These are phyloP conservation scores for Menidia beryllina DNA, from an alignment of 2,113 vertebrate genomes.

Conservation along the genomic window DNA sequence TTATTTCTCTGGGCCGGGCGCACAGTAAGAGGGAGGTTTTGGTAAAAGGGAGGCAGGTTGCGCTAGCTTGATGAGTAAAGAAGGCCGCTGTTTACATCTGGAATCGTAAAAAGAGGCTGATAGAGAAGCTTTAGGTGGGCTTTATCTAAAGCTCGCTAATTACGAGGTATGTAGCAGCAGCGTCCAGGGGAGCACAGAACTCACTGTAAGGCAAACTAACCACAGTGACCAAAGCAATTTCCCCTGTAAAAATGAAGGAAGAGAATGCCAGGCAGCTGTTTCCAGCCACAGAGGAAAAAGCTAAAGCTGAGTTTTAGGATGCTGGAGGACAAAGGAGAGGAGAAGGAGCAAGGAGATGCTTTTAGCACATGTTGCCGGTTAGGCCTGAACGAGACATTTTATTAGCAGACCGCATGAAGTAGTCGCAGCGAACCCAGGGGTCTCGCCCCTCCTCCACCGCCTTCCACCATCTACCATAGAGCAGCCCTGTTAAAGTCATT, in stretches of 20 bases:
- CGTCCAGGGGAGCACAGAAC: slow-evolving; percentile 49
- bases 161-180: slow-evolving; percentile 26
- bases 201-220: slow-evolving; percentile 51
- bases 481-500: slow-evolving; percentile 76
- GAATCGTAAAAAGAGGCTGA: slow-evolving; percentile 26
- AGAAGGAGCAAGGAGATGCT: slow-evolving; percentile 43
- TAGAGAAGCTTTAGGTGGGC: slow-evolving; percentile 33
- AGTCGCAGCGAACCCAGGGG: slow-evolving; percentile 65
- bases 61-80: slow-evolving; percentile 34
- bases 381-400: slow-evolving; percentile 64
- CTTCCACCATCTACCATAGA: slow-evolving; percentile 53
- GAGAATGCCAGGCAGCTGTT: slow-evolving; percentile 68
- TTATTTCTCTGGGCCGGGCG: slow-evolving; percentile 55
- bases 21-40: slow-evolving; percentile 31
- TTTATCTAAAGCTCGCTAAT: slow-evolving; percentile 41
- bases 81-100: slow-evolving; percentile 55
- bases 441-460: slow-evolving; percentile 54
- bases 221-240: slow-evolving; percentile 64
- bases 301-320: slow-evolving; percentile 45
- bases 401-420: slow-evolving; percentile 71
- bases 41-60: slow-evolving; percentile 44
- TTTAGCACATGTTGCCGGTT: slow-evolving; percentile 74
- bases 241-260: slow-evolving; percentile 57
- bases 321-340: slow-evolving; percentile 48
- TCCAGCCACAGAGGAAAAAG: slow-evolving; percentile 64